phyloP scores from a whole-genome alignment of 2,113 vertebrate genomes.

The Brachypodius melanocephalos region DNA sequence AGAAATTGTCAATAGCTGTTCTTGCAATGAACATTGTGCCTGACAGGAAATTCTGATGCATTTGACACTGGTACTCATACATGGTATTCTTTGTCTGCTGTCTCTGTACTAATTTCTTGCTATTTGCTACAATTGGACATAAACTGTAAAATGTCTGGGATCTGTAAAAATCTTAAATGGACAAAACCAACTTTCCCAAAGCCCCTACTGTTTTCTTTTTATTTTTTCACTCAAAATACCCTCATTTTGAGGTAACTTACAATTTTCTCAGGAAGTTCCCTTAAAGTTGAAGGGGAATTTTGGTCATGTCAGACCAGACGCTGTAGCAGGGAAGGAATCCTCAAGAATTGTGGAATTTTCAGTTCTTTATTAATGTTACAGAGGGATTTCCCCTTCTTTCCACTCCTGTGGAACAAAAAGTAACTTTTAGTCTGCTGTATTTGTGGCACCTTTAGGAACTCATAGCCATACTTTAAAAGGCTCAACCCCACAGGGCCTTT shows the following conservation, averaged over 20 bases:
- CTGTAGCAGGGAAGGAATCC: background rate
- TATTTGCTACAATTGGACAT: background rate
- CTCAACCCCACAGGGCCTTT: background rate
- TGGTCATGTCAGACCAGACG: rapidly evolving
- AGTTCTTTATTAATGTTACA: background rate
- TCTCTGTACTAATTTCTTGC: background rate
- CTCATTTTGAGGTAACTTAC: background rate
- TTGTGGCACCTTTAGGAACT: background rate
- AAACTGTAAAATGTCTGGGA: background rate
- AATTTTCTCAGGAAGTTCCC: background rate
- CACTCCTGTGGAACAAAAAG: background rate
- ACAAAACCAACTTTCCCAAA: background rate
- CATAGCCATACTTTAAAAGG: background rate
- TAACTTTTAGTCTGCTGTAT: background rate
- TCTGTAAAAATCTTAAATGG: background rate
- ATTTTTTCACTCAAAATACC: background rate
- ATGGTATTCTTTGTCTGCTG: background rate
- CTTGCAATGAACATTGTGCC: background rate
- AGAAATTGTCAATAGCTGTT: background rate
- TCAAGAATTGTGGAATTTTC: background rate
- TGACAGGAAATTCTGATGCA: background rate
- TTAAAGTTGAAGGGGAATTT: background rate
- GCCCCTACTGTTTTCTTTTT: background rate
- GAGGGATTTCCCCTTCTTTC: background rate
- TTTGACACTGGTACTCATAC: background rate